These are phyloP conservation scores for Porites evermanni DNA, from an alignment of 92 coral and sea anemone genomes.

Conservation along the genomic window DNA sequence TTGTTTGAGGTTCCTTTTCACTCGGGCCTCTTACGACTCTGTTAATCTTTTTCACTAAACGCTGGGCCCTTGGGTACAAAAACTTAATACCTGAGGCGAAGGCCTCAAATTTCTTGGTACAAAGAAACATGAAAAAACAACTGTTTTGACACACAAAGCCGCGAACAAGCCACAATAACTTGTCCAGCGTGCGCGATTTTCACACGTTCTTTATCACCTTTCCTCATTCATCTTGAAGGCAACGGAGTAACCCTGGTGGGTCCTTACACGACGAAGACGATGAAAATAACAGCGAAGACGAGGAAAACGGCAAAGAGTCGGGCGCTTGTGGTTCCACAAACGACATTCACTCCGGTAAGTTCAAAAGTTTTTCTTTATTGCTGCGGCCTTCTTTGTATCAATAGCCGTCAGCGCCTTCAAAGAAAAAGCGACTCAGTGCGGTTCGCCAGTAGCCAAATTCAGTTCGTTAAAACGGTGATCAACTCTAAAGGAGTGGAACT, in stretches of 20 bases:
- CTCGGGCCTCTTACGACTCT: background rate
- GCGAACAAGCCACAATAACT: slow-evolving; percentile 70
- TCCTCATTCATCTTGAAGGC: slow-evolving; percentile 32
- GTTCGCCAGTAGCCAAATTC: background rate
- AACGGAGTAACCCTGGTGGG: slow-evolving; percentile 32
- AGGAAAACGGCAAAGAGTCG: slow-evolving; percentile 47
- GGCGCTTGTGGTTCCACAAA: slow-evolving; percentile 8
- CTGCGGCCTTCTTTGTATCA: slow-evolving; percentile 27
- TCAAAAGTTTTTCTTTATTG: slow-evolving; percentile 3
- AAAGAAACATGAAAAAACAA: slow-evolving; percentile 62
- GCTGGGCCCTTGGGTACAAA: slow-evolving; percentile 27
- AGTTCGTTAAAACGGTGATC: background rate
- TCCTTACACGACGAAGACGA: slow-evolving; percentile 65
- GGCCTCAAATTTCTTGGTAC: slow-evolving; percentile 44
- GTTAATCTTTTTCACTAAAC: slow-evolving; percentile 38
- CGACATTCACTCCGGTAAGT: slow-evolving; percentile 29
- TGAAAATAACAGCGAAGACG: slow-evolving; percentile 69
- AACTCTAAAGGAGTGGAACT: background rate
- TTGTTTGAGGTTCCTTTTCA: slow-evolving; percentile 25
- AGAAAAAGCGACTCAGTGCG: background rate
- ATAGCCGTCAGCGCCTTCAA: slow-evolving; percentile 1
- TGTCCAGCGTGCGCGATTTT: slow-evolving; percentile 66
- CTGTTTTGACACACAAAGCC: slow-evolving; percentile 76
- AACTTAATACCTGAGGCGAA: slow-evolving; percentile 41
- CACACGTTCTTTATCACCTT: slow-evolving; percentile 79